A percentile compares a stretch with the other conserved stretches of the same genome.
Conservation (phyloP, 2,797 vertebrate genomes). For the Mormyrus proboscirostris region DNA sequence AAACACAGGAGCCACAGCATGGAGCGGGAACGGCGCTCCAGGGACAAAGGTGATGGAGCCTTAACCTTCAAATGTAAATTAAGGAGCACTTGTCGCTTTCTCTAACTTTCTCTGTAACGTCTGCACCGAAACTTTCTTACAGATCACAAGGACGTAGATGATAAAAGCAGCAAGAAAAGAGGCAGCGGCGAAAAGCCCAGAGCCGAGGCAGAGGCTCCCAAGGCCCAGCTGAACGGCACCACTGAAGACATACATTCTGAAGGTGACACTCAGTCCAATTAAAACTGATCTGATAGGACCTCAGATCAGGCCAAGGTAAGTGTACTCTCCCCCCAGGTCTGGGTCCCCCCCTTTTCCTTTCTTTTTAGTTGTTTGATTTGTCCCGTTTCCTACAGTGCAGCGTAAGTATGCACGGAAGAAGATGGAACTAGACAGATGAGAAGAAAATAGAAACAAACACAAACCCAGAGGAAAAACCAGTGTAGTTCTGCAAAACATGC, state of each 20-base stretch:
- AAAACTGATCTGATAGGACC: slow-evolving; percentile 99
- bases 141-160: slow-evolving; percentile 90
- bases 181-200: slow-evolving; percentile 76
- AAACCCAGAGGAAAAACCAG: slow-evolving; percentile 97
- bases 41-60: slow-evolving; percentile 79
- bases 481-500: slow-evolving; percentile 95
- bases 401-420: slow-evolving; percentile 98
- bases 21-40: slow-evolving; percentile 82
- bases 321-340: slow-evolving; percentile 43
- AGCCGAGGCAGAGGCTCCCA: slow-evolving; percentile 75
- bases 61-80: not conserved
- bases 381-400: slow-evolving; percentile 91
- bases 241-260: slow-evolving; percentile 98
- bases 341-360: slow-evolving; percentile 9
- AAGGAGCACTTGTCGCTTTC: not conserved
- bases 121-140: slow-evolving; percentile 24
- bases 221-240: slow-evolving; percentile 94
- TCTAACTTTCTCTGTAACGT: not conserved
- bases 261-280: slow-evolving; percentile 99
- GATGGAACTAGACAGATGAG: slow-evolving; percentile 97
- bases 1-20: slow-evolving; percentile 85
- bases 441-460: slow-evolving; percentile 63
- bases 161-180: slow-evolving; percentile 76
- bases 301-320: slow-evolving; percentile 98
- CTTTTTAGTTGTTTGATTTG: slow-evolving; percentile 48